A percentile compares a stretch with the other conserved stretches of the same genome.
phyloP scores from a whole-genome alignment of 2,888 invertebrate species.

The Ophonus ardosiacus region DNA sequence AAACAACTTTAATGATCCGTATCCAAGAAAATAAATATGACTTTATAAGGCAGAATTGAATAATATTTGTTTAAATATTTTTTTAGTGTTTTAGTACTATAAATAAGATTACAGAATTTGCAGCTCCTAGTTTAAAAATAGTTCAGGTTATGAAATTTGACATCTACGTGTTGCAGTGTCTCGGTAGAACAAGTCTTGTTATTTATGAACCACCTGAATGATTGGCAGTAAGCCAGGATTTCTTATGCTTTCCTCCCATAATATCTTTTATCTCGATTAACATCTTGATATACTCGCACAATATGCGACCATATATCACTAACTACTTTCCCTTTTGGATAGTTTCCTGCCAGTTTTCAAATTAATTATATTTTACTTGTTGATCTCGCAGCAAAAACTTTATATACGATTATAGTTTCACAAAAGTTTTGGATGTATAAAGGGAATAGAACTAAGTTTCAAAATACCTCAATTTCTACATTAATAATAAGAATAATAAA shows the following conservation, averaged over 20 bases:
- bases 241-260: neutral
- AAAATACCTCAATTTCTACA: no score
- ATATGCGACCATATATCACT: neutral
- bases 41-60: no score
- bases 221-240: conserved; percentile 8
- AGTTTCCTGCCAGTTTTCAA: neutral
- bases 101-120: no score
- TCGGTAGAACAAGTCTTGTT: neutral
- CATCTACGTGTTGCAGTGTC: neutral
- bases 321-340: neutral
- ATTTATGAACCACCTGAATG: conserved; percentile 31
- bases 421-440: neutral
- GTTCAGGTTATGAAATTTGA: neutral
- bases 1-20: no score
- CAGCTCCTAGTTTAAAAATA: no score
- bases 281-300: neutral
- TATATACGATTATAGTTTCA: neutral
- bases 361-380: neutral
- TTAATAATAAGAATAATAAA: no score
- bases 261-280: neutral
- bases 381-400: neutral
- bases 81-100: no score
- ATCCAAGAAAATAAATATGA: no score
- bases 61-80: no score
- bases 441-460: no score